Percentiles rank a stretch among this genome's conserved stretches.
These are phyloP conservation scores for Orius laevigatus DNA, from an alignment of 1,140 invertebrate species.

Conservation along the genomic window DNA sequence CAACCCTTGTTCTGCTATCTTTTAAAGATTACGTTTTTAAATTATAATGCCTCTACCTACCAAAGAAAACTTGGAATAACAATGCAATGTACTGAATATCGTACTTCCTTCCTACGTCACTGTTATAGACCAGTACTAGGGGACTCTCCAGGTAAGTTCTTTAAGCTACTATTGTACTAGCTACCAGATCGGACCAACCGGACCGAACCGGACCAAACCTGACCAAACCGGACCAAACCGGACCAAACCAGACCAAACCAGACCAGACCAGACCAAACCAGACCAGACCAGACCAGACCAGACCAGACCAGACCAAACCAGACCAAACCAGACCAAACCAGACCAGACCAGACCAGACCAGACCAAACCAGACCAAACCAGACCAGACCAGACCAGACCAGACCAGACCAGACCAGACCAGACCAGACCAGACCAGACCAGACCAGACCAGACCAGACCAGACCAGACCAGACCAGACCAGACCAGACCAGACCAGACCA, in stretches of 20 bases:
- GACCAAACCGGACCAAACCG: too few relatives aligned
- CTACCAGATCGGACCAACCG: too few relatives aligned
- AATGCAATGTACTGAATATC: too few relatives aligned
- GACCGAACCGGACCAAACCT: conserved; percentile 7
- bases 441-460: not conserved
- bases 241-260: too few relatives aligned
- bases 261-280: conserved; percentile 4
- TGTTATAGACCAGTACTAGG: too few relatives aligned
- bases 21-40: too few relatives aligned
- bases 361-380: conserved; percentile 9
- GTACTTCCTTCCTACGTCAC: too few relatives aligned
- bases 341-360: conserved; percentile 9
- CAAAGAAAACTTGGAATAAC: too few relatives aligned
- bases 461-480: conserved; percentile 7
- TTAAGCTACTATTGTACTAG: too few relatives aligned
- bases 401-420: conserved; percentile 3
- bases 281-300: conserved; percentile 8
- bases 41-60: too few relatives aligned
- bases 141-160: too few relatives aligned
- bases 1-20: too few relatives aligned
- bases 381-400: conserved; percentile 6
- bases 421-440: conserved; percentile 7
- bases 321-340: conserved; percentile 9
- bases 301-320: conserved; percentile 9
- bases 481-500: conserved; percentile 9